Conservation (phyloP, 2,113 vertebrate species). For the Mystacornis crossleyi region DNA sequence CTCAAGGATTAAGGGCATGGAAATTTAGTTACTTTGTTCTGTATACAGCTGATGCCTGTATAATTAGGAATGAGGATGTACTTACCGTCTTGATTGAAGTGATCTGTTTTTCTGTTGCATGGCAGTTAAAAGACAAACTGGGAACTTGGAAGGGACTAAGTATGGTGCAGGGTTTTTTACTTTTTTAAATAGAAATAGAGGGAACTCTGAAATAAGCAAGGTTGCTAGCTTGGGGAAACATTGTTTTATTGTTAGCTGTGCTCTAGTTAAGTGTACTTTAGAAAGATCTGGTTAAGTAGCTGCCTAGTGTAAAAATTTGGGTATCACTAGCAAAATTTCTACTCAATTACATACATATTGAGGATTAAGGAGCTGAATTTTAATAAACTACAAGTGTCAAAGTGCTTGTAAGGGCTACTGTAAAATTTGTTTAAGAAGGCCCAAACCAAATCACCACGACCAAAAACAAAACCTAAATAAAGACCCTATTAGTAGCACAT, state of each 20-base stretch:
- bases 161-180: neutral
- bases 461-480: neutral
- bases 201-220: neutral
- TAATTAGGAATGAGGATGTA: neutral
- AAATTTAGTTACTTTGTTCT: neutral
- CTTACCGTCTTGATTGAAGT: neutral
- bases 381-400: neutral
- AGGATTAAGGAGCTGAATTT: neutral
- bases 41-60: neutral
- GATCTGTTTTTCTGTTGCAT: neutral
- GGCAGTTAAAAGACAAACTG: neutral
- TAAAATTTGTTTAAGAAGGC: neutral
- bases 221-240: neutral
- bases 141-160: neutral
- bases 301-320: neutral
- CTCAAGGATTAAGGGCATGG: neutral
- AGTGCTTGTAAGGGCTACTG: neutral
- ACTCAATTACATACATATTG: neutral
- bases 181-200: neutral
- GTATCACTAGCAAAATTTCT: neutral
- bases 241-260: neutral
- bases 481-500: neutral
- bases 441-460: neutral
- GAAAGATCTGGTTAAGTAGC: neutral
- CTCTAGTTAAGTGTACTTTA: neutral